A percentile compares a stretch with the other conserved stretches of the same genome.
These are phyloP conservation scores for Muscicapa adusta DNA, from an alignment of 2,113 vertebrate species.

Conservation along the genomic window DNA sequence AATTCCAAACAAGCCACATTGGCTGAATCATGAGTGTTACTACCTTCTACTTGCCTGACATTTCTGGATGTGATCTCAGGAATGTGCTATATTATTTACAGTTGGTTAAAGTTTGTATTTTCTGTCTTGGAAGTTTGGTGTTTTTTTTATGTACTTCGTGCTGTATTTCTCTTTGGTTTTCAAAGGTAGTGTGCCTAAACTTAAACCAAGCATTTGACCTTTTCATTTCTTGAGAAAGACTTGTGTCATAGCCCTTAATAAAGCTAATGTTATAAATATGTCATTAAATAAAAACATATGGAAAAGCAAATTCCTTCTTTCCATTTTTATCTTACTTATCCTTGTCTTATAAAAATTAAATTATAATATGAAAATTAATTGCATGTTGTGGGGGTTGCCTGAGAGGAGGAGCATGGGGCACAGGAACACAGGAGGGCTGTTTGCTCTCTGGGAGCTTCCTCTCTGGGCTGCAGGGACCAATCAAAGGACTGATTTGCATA, in stretches of 20 bases:
- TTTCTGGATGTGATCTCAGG: neutral
- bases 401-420: too few relatives aligned
- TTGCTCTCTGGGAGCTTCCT: too few relatives aligned
- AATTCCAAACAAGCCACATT: neutral
- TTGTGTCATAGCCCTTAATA: neutral
- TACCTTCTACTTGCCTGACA: neutral
- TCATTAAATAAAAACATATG: neutral
- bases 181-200: neutral
- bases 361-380: neutral
- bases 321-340: neutral
- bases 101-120: neutral
- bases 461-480: too few relatives aligned
- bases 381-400: too few relatives aligned
- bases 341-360: neutral
- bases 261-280: neutral
- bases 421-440: too few relatives aligned
- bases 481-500: too few relatives aligned
- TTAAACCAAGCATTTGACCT: neutral
- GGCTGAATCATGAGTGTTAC: neutral
- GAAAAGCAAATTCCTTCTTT: neutral
- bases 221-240: neutral
- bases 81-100: neutral
- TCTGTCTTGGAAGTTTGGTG: neutral
- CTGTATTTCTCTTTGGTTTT: neutral
- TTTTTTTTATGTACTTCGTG: rapidly evolving